These are phyloP conservation scores for Enteromius unitaeniatus DNA, from an alignment of 2,797 vertebrate genomes.

Conservation along the genomic window DNA sequence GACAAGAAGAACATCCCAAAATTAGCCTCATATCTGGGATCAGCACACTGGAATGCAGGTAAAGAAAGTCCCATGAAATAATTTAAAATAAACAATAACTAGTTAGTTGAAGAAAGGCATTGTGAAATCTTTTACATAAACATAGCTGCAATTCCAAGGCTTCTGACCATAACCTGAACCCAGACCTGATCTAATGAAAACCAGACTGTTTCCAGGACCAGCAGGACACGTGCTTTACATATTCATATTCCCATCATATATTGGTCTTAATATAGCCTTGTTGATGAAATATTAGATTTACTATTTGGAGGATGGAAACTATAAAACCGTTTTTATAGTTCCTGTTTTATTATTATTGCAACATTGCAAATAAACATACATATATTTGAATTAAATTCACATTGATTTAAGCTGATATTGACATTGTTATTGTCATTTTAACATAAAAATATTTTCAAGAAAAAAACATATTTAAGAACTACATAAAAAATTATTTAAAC, in stretches of 20 bases:
- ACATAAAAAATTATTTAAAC: no score
- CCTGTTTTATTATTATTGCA: background rate
- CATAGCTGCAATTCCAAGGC: constrained; percentile 69
- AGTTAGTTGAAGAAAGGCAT: constrained; percentile 36
- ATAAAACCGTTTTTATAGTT: background rate
- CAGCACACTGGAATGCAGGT: background rate
- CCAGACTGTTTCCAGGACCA: constrained; percentile 41
- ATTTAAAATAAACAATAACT: constrained; percentile 2
- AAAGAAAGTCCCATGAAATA: background rate
- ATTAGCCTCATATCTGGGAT: constrained; percentile 5
- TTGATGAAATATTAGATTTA: background rate
- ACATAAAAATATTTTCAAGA: background rate
- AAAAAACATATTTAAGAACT: no score
- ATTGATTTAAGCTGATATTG: background rate
- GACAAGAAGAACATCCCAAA: constrained; percentile 12
- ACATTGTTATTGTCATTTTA: background rate
- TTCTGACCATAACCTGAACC: constrained; percentile 46
- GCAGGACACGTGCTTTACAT: background rate
- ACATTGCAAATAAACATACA: background rate
- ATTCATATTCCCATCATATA: background rate
- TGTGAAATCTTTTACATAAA: constrained; percentile 57
- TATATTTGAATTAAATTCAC: background rate
- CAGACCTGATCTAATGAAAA: constrained; percentile 53
- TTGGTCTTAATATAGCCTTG: background rate
- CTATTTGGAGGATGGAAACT: background rate